Conservation (phyloP, 2,888 invertebrate genomes). For the Clivina fossor region DNA sequence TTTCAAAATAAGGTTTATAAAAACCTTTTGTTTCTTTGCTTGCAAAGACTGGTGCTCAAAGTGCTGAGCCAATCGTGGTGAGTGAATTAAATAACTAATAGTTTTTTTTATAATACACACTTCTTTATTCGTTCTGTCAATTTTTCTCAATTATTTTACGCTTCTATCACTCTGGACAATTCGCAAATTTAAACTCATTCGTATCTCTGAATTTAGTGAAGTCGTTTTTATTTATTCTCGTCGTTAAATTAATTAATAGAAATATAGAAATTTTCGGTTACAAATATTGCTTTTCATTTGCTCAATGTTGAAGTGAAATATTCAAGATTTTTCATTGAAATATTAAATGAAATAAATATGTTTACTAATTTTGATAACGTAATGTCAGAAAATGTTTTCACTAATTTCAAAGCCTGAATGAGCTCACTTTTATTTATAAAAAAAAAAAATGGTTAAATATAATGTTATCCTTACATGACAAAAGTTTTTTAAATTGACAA, state of each 20-base stretch:
- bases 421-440: no score
- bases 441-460: no score
- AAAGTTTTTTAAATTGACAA: no score
- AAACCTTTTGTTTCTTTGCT: slow-evolving; percentile 43
- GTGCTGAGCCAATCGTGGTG: slow-evolving; percentile 96
- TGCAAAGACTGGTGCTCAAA: slow-evolving; percentile 76
- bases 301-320: background rate
- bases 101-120: slow-evolving; percentile 33
- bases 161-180: background rate
- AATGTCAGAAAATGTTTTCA: no score
- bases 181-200: slow-evolving; percentile 13
- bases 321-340: no score
- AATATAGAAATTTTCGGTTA: background rate
- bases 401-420: no score
- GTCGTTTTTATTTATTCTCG: background rate
- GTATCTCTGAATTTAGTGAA: no score
- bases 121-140: slow-evolving; percentile 35
- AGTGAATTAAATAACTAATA: slow-evolving; percentile 60
- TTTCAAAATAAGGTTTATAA: slow-evolving; percentile 48
- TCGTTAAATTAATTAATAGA: background rate
- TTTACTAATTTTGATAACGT: no score
- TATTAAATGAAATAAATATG: no score
- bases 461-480: no score
- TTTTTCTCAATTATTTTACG: slow-evolving; percentile 22
- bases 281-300: background rate